A percentile compares a stretch with the other conserved stretches of the same genome.
These are phyloP conservation scores for Phasianus colchicus DNA, from an alignment of 2,113 vertebrate species.

Conservation along the genomic window DNA sequence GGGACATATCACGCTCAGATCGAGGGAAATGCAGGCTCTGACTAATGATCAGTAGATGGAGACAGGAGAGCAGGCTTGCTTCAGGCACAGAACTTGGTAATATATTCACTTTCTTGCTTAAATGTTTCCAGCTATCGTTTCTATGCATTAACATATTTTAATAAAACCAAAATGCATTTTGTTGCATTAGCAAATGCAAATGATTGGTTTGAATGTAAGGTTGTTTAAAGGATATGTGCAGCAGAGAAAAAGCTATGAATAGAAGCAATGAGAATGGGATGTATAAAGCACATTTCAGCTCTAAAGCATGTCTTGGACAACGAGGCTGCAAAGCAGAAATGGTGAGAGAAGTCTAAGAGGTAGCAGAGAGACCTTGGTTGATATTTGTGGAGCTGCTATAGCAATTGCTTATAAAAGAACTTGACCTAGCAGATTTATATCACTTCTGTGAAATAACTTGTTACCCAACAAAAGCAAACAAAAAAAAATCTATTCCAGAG, in stretches of 20 bases:
- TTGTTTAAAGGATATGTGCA: neutral
- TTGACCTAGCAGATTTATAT: neutral
- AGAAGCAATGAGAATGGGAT: neutral
- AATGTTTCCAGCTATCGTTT: neutral
- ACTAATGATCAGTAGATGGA: neutral
- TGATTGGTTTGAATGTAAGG: neutral
- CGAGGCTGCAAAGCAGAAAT: neutral
- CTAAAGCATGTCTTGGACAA: neutral
- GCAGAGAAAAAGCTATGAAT: neutral
- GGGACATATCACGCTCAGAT: neutral
- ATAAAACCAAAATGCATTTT: neutral
- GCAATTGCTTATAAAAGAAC: neutral
- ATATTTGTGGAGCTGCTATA: neutral
- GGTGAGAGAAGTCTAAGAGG: neutral
- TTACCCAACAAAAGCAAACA: neutral
- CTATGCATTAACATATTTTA: neutral
- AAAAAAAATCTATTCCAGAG: conserved; percentile 2
- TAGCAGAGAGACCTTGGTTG: neutral
- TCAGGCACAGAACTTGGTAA: neutral
- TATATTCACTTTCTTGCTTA: neutral
- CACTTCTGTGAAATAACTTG: conserved; percentile 25
- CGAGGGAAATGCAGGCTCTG: neutral
- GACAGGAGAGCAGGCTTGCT: neutral
- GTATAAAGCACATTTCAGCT: neutral
- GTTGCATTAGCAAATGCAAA: neutral